A percentile compares a stretch with the other conserved stretches of the same genome.
These are phyloP conservation scores for Lomographa bimaculata DNA, from an alignment of 2,888 invertebrate species.

Conservation along the genomic window DNA sequence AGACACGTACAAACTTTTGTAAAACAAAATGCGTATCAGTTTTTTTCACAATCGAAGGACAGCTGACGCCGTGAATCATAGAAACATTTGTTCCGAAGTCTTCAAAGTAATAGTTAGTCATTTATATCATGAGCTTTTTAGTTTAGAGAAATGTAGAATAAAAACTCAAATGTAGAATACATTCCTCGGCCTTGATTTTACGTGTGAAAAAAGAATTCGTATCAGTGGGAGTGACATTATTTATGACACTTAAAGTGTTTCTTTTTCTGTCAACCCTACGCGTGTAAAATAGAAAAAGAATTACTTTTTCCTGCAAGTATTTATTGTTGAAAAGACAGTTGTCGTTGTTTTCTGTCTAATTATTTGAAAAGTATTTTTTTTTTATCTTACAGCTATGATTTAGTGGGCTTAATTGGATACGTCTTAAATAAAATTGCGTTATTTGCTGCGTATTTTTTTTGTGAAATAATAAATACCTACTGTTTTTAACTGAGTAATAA, in stretches of 20 bases:
- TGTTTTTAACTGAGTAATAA: too few relatives aligned
- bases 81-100: slow-evolving; percentile 7
- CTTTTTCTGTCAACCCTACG: slow-evolving; percentile 12
- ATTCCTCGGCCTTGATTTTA: slow-evolving; percentile 12
- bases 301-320: slow-evolving; percentile 1
- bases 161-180: slow-evolving; percentile 9
- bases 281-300: slow-evolving; percentile 10
- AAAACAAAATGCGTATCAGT: too few relatives aligned
- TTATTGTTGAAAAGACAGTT: not conserved
- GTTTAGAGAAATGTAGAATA: slow-evolving; percentile 2
- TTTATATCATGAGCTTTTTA: slow-evolving; percentile 8
- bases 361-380: too few relatives aligned
- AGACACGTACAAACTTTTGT: too few relatives aligned
- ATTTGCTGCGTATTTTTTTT: too few relatives aligned
- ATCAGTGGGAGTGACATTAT: slow-evolving; percentile 21
- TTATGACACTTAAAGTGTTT: slow-evolving; percentile 10
- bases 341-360: too few relatives aligned
- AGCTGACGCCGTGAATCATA: slow-evolving; percentile 8
- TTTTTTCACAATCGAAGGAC: too few relatives aligned
- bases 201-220: slow-evolving; percentile 21
- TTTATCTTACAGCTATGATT: too few relatives aligned
- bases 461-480: too few relatives aligned
- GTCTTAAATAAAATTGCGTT: too few relatives aligned
- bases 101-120: slow-evolving; percentile 6
- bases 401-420: too few relatives aligned